A percentile compares a stretch with the other conserved stretches of the same genome.
These are phyloP conservation scores for Aspiorhynchus laticeps DNA, from an alignment of 2,113 vertebrate species.

Conservation along the genomic window DNA sequence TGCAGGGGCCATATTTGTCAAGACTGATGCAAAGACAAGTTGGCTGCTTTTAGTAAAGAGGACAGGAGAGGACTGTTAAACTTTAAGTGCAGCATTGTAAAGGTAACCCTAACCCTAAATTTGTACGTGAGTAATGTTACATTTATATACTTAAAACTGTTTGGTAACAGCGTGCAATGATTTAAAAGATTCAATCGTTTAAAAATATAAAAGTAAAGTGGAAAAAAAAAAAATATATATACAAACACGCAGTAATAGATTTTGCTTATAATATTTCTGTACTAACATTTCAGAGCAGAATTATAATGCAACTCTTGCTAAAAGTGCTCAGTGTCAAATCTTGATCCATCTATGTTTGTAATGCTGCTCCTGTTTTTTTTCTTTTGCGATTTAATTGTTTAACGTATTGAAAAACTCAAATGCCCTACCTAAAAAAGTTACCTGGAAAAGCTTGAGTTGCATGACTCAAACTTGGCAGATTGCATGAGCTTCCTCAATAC, in stretches of 20 bases:
- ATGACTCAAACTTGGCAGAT: conserved; percentile 74
- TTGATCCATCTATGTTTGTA: conserved; percentile 73
- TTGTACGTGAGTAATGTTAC: conserved; percentile 86
- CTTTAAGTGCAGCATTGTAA: conserved; percentile 94
- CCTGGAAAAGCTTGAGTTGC: conserved; percentile 76
- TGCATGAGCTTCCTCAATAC: conserved; percentile 69
- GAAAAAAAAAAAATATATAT: conserved; percentile 57
- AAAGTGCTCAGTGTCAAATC: conserved; percentile 72
- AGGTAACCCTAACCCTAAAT: conserved; percentile 97
- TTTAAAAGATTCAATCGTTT: conserved; percentile 73
- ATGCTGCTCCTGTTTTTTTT: conserved; percentile 77
- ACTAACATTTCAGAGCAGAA: conserved; percentile 75
- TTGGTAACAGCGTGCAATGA: conserved; percentile 84
- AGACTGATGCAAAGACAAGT: conserved; percentile 85
- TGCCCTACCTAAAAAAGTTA: conserved; percentile 63
- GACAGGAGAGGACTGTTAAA: conserved; percentile 94
- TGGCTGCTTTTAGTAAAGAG: conserved; percentile 90
- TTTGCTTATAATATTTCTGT: conserved; percentile 74
- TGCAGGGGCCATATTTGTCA: conserved; percentile 84
- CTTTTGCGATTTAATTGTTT: conserved; percentile 71
- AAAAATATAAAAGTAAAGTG: conserved; percentile 61
- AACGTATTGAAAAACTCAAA: conserved; percentile 68
- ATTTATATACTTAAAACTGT: conserved; percentile 81
- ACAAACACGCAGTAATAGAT: conserved; percentile 72
- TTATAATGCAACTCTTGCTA: conserved; percentile 82